phyloP scores from a whole-genome alignment of 2,797 vertebrate species.

The Rhabdomys pumilio region DNA sequence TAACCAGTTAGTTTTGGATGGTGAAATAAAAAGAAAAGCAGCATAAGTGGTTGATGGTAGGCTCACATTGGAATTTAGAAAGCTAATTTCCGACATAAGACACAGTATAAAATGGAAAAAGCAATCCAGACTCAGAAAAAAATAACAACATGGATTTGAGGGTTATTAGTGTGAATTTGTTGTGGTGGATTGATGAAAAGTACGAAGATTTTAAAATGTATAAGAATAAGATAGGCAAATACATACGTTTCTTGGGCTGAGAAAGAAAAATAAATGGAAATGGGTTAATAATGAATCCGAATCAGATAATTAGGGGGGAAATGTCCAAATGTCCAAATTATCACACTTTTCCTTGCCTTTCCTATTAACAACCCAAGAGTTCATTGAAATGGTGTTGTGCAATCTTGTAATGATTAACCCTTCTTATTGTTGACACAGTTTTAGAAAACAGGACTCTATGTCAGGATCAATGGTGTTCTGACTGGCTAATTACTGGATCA shows the following conservation, averaged over 20 bases:
- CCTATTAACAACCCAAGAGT: not conserved
- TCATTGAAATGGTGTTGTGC: not conserved
- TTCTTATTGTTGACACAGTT: constrained; percentile 27
- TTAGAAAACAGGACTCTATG: not conserved
- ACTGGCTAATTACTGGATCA: not conserved
- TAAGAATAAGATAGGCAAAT: not conserved
- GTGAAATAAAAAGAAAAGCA: not conserved
- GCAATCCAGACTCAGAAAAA: constrained; percentile 12
- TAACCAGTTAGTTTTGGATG: not conserved
- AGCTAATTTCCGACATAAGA: not conserved
- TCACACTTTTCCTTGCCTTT: constrained; percentile 16
- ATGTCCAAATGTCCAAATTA: not conserved
- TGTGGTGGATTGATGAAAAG: not conserved
- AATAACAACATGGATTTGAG: not conserved
- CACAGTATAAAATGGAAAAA: not conserved
- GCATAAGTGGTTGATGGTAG: not conserved
- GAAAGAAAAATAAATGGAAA: constrained; percentile 14
- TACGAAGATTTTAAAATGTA: constrained; percentile 25
- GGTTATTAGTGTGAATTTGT: not conserved
- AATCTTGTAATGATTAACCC: not conserved
- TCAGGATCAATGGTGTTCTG: not conserved
- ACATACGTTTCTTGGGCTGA: not conserved
- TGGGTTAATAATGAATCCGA: not conserved
- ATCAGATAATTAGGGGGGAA: not conserved
- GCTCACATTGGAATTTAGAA: constrained; percentile 1